These are phyloP conservation scores for Epinephelus cyanopodus DNA, from an alignment of 2,113 vertebrate species.

Conservation along the genomic window DNA sequence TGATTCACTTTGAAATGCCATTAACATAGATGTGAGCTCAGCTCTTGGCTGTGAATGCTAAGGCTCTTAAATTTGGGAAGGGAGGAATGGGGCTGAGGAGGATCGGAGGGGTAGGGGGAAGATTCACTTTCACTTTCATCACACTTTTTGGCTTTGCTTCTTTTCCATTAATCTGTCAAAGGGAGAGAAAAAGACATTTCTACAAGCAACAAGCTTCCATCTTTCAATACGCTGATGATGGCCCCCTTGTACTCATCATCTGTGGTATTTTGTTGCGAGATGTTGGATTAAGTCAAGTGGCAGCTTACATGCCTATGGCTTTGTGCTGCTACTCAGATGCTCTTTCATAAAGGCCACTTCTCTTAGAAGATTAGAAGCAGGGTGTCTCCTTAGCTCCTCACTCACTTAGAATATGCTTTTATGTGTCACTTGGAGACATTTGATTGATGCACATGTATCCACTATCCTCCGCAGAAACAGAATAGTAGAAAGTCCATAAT, in stretches of 20 bases:
- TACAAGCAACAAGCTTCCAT: slow-evolving; percentile 33
- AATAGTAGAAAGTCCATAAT: neutral
- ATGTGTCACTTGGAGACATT: neutral
- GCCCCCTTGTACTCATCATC: slow-evolving; percentile 40
- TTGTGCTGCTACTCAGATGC: slow-evolving; percentile 34
- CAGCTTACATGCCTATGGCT: slow-evolving; percentile 51
- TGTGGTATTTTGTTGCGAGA: slow-evolving; percentile 60
- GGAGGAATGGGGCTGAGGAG: neutral
- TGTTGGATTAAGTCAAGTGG: slow-evolving; percentile 63
- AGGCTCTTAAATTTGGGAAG: slow-evolving; percentile 45
- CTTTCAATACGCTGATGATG: slow-evolving; percentile 38
- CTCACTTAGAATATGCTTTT: neutral
- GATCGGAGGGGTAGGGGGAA: neutral
- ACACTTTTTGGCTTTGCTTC: slow-evolving; percentile 54
- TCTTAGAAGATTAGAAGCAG: slow-evolving; percentile 51
- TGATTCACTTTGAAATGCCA: slow-evolving; percentile 62
- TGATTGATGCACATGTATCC: neutral
- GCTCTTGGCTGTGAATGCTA: slow-evolving; percentile 49
- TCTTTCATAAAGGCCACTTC: slow-evolving; percentile 55
- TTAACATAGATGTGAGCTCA: slow-evolving; percentile 59
- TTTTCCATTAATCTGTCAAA: slow-evolving; percentile 63
- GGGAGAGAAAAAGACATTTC: slow-evolving; percentile 48
- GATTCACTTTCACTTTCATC: slow-evolving; percentile 46
- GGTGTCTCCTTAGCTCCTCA: neutral
- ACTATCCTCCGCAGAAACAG: neutral